phyloP scores from a whole-genome alignment of 2,797 vertebrate species.

The Falco biarmicus region DNA sequence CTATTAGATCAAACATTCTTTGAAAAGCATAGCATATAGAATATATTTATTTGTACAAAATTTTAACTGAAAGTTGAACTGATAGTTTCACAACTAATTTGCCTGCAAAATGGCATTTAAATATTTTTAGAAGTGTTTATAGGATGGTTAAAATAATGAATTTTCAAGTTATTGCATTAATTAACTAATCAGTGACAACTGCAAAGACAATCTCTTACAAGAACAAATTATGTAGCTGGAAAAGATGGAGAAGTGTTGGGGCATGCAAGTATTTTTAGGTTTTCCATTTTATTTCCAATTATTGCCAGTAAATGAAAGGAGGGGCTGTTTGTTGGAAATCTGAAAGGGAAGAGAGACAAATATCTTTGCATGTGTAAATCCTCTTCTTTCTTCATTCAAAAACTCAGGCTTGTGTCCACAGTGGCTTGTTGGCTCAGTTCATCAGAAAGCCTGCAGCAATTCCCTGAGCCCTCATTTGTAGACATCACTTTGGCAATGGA shows the following conservation, averaged over 20 bases:
- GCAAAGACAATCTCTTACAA: neutral
- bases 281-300: neutral
- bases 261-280: neutral
- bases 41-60: slow-evolving; percentile 39
- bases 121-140: neutral
- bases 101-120: neutral
- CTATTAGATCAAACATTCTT: slow-evolving; percentile 54
- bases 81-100: slow-evolving; percentile 20
- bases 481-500: slow-evolving; percentile 39
- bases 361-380: slow-evolving; percentile 33
- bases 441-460: slow-evolving; percentile 62
- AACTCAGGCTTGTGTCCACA: slow-evolving; percentile 42
- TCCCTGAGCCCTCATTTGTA: slow-evolving; percentile 51
- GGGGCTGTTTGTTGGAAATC: neutral
- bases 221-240: neutral
- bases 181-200: neutral
- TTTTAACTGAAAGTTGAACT: neutral
- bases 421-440: slow-evolving; percentile 54
- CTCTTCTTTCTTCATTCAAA: slow-evolving; percentile 34
- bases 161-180: neutral
- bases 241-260: neutral
- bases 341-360: neutral
- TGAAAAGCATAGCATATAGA: slow-evolving; percentile 46
- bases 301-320: neutral
- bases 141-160: neutral